Evolutionary conservation across 2,113 vertebrate species (phyloP).

Genomic region (Pseudorhombus dupliciocellatus): DNA sequence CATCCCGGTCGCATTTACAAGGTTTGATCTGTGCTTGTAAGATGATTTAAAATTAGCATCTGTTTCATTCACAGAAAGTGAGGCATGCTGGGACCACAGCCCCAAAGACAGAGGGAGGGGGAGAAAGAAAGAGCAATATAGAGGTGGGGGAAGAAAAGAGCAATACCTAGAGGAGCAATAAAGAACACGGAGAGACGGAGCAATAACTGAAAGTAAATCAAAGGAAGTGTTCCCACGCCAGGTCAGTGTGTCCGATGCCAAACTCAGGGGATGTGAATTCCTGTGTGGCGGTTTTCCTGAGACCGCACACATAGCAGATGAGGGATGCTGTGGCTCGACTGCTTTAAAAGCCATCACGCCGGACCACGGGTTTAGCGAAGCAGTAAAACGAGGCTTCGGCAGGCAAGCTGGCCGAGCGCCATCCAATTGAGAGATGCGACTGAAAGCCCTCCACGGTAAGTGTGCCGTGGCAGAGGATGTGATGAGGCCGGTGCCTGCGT

Average conservation of each 20-base stretch:
- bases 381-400: conserved; percentile 53
- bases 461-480: conserved; percentile 31
- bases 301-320: conserved; percentile 66
- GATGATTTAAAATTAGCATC: conserved; percentile 78
- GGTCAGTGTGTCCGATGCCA: conserved; percentile 55
- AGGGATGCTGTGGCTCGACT: conserved; percentile 31
- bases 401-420: conserved; percentile 29
- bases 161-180: conserved; percentile 17
- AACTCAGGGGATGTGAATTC: conserved; percentile 54
- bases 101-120: conserved; percentile 35
- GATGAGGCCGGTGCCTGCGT: conserved; percentile 42
- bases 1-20: neutral
- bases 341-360: conserved; percentile 57
- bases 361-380: conserved; percentile 42
- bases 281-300: conserved; percentile 56
- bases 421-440: conserved; percentile 43
- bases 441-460: conserved; percentile 44
- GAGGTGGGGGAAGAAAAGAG: conserved; percentile 12
- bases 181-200: conserved; percentile 39
- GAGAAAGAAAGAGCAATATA: conserved; percentile 21
- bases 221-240: conserved; percentile 54
- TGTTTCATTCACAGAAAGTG: conserved; percentile 66
- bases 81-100: conserved; percentile 53
- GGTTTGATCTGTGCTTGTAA: conserved; percentile 68
- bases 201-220: conserved; percentile 60